phyloP scores from a whole-genome alignment of 2,797 vertebrate genomes.

The Mormyrops boulengeri region DNA sequence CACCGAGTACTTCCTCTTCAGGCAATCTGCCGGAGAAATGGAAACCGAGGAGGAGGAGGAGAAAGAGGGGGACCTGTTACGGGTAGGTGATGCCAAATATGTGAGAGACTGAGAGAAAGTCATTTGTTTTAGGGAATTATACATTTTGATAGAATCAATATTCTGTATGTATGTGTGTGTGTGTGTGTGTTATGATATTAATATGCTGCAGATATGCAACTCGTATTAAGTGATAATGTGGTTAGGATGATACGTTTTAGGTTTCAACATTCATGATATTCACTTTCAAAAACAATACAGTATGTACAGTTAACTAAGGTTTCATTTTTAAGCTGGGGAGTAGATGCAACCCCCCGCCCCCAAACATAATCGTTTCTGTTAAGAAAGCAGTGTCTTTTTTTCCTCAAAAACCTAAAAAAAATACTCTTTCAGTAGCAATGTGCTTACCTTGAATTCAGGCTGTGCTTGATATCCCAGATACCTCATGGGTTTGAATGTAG shows the following conservation, averaged over 20 bases:
- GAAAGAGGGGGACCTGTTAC: conserved; percentile 35
- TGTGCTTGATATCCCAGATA: background rate
- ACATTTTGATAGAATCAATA: background rate
- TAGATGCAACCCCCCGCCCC: background rate
- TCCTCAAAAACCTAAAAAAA: background rate
- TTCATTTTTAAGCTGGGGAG: background rate
- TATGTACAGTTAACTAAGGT: background rate
- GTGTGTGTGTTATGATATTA: background rate
- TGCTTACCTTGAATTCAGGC: background rate
- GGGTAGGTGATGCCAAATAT: background rate
- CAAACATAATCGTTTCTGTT: background rate
- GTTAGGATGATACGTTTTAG: background rate
- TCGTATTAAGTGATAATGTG: background rate
- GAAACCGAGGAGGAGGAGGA: conserved; percentile 54
- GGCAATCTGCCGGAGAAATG: conserved; percentile 49
- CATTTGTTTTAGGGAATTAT: background rate
- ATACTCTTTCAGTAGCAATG: background rate
- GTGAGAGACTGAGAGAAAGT: background rate
- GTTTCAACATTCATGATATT: background rate
- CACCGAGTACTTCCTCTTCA: conserved; percentile 90
- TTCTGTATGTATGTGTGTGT: background rate
- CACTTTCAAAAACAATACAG: background rate
- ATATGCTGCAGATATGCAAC: background rate
- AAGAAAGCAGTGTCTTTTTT: background rate
- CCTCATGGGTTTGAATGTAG: background rate